Conservation (phyloP, 2,888 invertebrate species). For the Euproctis similis region DNA sequence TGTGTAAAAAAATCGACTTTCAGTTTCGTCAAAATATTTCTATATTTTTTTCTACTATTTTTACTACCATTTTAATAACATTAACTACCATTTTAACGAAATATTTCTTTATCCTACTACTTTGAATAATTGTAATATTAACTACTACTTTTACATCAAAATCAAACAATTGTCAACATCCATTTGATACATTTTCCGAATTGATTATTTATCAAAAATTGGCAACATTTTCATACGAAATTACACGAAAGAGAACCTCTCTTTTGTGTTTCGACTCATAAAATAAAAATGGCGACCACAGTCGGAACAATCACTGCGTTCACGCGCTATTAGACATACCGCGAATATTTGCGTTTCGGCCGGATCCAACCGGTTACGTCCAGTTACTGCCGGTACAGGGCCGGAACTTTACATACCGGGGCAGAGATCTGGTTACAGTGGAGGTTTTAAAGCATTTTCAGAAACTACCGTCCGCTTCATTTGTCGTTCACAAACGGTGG, state of each 20-base stretch:
- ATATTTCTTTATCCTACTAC: no score
- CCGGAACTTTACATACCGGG: slow-evolving; percentile 14
- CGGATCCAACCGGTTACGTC: slow-evolving; percentile 26
- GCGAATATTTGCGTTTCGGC: slow-evolving; percentile 44
- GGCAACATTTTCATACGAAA: slow-evolving; percentile 5
- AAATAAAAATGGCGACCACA: slow-evolving; percentile 38
- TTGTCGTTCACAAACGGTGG: slow-evolving; percentile 57
- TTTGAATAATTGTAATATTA: no score
- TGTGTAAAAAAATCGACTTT: no score
- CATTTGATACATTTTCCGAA: no score
- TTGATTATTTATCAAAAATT: neutral
- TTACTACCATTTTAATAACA: no score
- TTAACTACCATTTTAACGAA: no score
- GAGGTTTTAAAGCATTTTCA: slow-evolving; percentile 38
- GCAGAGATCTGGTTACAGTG: slow-evolving; percentile 28
- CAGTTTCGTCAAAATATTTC: no score
- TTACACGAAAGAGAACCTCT: slow-evolving; percentile 3
- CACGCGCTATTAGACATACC: slow-evolving; percentile 53
- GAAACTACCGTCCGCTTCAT: slow-evolving; percentile 54
- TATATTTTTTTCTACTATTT: no score
- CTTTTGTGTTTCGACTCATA: slow-evolving; percentile 25
- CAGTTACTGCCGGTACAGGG: slow-evolving; percentile 16
- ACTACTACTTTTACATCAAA: no score
- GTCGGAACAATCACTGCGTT: slow-evolving; percentile 48
- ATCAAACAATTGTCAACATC: no score